These are phyloP conservation scores for Sebastes cheni DNA, from an alignment of 2,797 vertebrate genomes.

Conservation along the genomic window DNA sequence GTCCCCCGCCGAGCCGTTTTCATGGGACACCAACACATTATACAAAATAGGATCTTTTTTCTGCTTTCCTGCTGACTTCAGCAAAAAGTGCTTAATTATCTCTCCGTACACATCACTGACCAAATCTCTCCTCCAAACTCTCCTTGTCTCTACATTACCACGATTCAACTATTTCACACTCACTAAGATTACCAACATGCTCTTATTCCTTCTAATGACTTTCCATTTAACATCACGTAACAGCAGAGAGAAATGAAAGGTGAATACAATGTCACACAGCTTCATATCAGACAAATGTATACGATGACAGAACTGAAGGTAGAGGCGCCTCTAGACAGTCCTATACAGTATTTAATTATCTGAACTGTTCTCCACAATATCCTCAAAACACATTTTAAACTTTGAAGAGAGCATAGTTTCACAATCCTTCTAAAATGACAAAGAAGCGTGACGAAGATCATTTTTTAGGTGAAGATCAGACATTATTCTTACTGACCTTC, in stretches of 20 bases:
- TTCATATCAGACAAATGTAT: background rate
- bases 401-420: background rate
- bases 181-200: background rate
- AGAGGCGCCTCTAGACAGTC: background rate
- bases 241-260: background rate
- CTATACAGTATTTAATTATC: constrained; percentile 15
- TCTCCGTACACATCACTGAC: constrained; percentile 43
- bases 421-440: background rate
- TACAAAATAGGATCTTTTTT: constrained; percentile 35
- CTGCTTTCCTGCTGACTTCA: constrained; percentile 69
- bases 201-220: background rate
- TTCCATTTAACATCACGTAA: background rate
- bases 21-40: constrained; percentile 31
- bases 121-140: constrained; percentile 32
- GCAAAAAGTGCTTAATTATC: constrained; percentile 60
- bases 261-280: background rate
- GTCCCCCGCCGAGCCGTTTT: constrained; percentile 10
- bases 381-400: constrained; percentile 27
- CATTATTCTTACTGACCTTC: background rate
- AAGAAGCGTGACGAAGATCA: background rate
- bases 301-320: background rate
- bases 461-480: background rate
- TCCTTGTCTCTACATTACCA: background rate
- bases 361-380: constrained; percentile 11
- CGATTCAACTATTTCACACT: constrained; percentile 8